phyloP scores from a whole-genome alignment of 2,888 invertebrate species.

The Eurois occulta region DNA sequence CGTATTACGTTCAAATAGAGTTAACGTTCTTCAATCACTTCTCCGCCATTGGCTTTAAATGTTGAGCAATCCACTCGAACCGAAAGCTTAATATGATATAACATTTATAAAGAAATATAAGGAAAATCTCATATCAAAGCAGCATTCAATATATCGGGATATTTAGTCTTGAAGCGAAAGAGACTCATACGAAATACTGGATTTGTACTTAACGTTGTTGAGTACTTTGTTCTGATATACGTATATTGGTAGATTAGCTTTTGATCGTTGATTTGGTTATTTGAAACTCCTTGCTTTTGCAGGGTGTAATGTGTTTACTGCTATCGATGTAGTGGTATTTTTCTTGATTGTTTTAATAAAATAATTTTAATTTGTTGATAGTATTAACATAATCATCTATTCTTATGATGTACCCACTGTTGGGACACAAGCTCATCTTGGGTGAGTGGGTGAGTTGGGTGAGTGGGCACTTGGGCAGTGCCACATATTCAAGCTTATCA shows the following conservation, averaged over 20 bases:
- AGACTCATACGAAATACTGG: conserved; percentile 37
- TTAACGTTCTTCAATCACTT: conserved; percentile 56
- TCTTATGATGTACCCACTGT: no score
- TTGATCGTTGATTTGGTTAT: conserved; percentile 2
- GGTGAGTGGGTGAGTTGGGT: neutral
- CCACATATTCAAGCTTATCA: no score
- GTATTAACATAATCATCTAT: neutral
- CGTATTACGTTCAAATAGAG: conserved; percentile 46
- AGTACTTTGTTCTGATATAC: conserved; percentile 17
- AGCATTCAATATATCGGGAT: conserved; percentile 40
- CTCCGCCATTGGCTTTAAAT: conserved; percentile 57
- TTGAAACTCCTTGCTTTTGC: neutral
- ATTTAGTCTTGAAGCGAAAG: conserved; percentile 43
- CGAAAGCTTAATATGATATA: conserved; percentile 39
- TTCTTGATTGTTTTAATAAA: neutral
- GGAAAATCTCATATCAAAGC: conserved; percentile 51
- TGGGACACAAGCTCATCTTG: neutral
- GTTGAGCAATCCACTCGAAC: conserved; percentile 60
- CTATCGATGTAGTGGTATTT: neutral
- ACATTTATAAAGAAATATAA: conserved; percentile 45
- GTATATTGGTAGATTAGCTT: conserved; percentile 26
- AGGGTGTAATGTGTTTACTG: neutral
- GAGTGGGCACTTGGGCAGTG: neutral
- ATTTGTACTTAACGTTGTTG: conserved; percentile 26
- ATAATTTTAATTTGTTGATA: no score